These are phyloP conservation scores for Polypterus senegalus DNA, from an alignment of 2,113 vertebrate genomes.

Conservation along the genomic window DNA sequence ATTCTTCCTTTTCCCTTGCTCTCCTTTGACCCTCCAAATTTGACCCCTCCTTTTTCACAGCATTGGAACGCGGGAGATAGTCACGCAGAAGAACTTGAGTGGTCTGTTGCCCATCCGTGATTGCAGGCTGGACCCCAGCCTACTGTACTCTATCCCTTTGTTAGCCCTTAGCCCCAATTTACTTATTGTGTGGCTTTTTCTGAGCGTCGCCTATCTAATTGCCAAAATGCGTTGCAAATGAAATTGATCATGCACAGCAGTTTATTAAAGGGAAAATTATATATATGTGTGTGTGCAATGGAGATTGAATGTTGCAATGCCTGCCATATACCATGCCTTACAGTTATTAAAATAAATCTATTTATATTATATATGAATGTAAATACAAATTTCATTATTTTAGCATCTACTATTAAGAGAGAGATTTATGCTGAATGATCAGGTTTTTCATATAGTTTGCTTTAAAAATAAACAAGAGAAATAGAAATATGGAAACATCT, in stretches of 20 bases:
- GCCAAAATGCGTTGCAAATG: constrained; percentile 92
- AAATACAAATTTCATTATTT: constrained; percentile 55
- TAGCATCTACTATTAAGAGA: constrained; percentile 28
- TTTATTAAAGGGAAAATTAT: constrained; percentile 42
- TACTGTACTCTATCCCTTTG: constrained; percentile 93
- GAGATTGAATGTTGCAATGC: constrained; percentile 29
- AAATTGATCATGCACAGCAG: constrained; percentile 48
- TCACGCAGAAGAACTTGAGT: constrained; percentile 98
- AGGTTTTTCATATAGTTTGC: constrained; percentile 3
- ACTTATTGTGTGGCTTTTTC: constrained; percentile 93
- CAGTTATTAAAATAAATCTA: constrained; percentile 29
- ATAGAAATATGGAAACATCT: background rate
- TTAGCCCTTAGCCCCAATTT: constrained; percentile 94
- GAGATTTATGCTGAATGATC: background rate
- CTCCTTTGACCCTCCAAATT: constrained; percentile 34
- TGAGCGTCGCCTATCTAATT: constrained; percentile 88
- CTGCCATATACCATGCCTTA: constrained; percentile 61
- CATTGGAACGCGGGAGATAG: constrained; percentile 95
- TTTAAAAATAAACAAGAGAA: background rate
- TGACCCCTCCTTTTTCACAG: constrained; percentile 68
- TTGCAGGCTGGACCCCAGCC: constrained; percentile 88
- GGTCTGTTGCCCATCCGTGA: constrained; percentile 93
- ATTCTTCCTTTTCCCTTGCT: constrained; percentile 17
- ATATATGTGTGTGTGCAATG: constrained; percentile 42
- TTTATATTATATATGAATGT: constrained; percentile 55